Base-by-base conservation (phyloP, 2,888 invertebrate genomes). In the Aquatica leii region DNA sequence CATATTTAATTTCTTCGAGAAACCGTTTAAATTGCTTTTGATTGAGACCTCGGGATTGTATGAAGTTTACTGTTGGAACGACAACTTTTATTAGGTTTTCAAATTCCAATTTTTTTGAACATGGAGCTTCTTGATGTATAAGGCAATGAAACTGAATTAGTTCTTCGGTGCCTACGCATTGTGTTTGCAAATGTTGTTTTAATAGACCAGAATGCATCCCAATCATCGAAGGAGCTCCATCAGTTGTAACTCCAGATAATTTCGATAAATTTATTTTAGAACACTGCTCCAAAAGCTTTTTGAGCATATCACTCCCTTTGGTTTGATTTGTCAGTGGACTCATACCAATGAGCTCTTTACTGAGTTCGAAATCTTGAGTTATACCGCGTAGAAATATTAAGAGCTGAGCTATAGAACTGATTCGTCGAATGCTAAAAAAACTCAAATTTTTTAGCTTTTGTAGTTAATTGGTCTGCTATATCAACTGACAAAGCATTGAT, bases 321-420 rank as follows among this genome's bases (percentile, higher is more conserved):
- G 59, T 52, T 59, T 59, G 59, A 59, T 35, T 43, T 40, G 41
- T 9, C 52, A 59, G 41, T 40, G 51, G 41, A 48, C 49, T 49
- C 57, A 43, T 43, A 6, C 40, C 40, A 6, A 40, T 6, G 4
- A 40, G n/a, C 8, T 40, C 40, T 40, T 40, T 12, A n/a, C 8
- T 6, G 3, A 40, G 12, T 40, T 40, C 41, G 17, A 9, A 43
- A 43, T 12, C 12, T 18, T 49, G 49, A 9, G 20, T 49, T 49
- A 49, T 21, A 31, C 49, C 49, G 31, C 49, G 49, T 49, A 46
- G 14, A 49, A 57, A 55, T 55, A 55, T 41, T 18, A 55, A 43
- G 1, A 12, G 41, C 21, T 53, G 53, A 17, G 52, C 34, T 24
- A 21, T 49, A n/a, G n/a, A n/a, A n/a, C n/a, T 1, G 50, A 50